These are phyloP conservation scores for Burhinus bistriatus DNA, from an alignment of 2,113 vertebrate genomes.

Conservation along the genomic window DNA sequence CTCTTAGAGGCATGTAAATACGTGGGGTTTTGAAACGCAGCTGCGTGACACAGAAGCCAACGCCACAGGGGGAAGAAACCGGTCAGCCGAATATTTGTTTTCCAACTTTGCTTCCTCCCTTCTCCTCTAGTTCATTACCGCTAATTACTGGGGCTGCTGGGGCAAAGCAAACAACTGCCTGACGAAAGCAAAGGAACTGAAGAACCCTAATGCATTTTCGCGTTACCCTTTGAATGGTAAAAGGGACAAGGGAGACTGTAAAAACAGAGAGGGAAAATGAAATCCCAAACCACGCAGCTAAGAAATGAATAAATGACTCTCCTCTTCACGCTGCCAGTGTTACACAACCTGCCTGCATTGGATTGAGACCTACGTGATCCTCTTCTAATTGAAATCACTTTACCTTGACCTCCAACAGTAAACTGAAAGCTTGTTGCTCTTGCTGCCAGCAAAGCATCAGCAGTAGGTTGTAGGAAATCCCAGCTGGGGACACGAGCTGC, in stretches of 20 bases:
- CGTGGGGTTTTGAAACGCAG: neutral
- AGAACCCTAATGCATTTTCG: neutral
- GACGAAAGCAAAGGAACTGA: neutral
- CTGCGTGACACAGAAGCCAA: neutral
- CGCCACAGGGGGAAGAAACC: neutral
- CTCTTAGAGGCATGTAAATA: conserved; percentile 11
- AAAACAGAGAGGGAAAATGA: neutral
- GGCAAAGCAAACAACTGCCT: neutral
- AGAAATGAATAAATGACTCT: conserved; percentile 67
- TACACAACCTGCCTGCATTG: conserved; percentile 71
- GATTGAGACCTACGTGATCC: conserved; percentile 75
- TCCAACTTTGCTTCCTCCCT: neutral
- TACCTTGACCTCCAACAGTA: conserved; percentile 72
- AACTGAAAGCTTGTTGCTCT: conserved; percentile 69
- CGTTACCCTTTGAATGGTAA: neutral
- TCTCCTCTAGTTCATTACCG: neutral
- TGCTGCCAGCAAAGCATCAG: conserved; percentile 54
- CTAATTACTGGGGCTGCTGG: neutral
- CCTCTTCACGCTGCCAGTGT: conserved; percentile 1
- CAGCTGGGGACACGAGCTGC: conserved; percentile 15
- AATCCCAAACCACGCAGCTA: conserved; percentile 32
- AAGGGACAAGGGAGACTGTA: neutral
- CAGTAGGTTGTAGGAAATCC: conserved; percentile 65
- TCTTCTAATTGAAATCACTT: conserved; percentile 78
- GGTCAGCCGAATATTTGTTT: neutral